Conservation (phyloP, 2,113 vertebrate genomes). For the Cebus imitator region DNA sequence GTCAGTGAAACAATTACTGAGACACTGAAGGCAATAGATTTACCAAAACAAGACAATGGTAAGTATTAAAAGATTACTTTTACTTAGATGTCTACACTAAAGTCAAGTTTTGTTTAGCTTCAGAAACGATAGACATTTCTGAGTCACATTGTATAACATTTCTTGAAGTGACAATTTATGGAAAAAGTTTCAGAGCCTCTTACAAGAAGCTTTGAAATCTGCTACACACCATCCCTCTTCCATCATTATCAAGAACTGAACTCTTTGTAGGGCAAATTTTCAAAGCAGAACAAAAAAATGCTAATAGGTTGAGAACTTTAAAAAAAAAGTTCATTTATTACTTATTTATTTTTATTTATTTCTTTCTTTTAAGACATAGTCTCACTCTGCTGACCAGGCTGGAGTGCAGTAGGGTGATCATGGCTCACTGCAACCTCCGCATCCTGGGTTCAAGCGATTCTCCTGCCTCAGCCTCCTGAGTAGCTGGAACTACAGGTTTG, state of each 20-base stretch:
- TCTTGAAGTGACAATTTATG: not conserved
- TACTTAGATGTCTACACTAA: not conserved
- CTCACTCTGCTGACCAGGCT: no score
- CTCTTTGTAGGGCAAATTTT: not conserved
- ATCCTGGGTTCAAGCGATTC: no score
- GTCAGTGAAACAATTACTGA: slow-evolving; percentile 87
- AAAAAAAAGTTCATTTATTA: not conserved
- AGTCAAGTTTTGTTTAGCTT: not conserved
- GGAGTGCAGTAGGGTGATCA: no score
- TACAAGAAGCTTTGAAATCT: not conserved
- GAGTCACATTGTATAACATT: not conserved
- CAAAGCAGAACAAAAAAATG: slow-evolving; percentile 12
- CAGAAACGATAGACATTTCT: not conserved
- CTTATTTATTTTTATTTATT: no score
- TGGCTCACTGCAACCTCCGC: no score
- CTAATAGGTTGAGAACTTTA: not conserved
- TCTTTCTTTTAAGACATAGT: no score
- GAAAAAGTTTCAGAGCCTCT: slow-evolving; percentile 6
- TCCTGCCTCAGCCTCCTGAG: no score
- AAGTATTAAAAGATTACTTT: slow-evolving; percentile 72
- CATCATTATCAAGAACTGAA: not conserved
- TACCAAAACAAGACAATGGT: slow-evolving; percentile 84
- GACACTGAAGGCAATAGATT: slow-evolving; percentile 81
- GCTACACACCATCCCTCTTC: not conserved
- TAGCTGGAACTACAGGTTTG: no score